Evolutionary conservation across 1,140 invertebrate genomes (phyloP), one percentile per base, ranked within the genome.

Genomic region (Drosophila insularis): DNA sequence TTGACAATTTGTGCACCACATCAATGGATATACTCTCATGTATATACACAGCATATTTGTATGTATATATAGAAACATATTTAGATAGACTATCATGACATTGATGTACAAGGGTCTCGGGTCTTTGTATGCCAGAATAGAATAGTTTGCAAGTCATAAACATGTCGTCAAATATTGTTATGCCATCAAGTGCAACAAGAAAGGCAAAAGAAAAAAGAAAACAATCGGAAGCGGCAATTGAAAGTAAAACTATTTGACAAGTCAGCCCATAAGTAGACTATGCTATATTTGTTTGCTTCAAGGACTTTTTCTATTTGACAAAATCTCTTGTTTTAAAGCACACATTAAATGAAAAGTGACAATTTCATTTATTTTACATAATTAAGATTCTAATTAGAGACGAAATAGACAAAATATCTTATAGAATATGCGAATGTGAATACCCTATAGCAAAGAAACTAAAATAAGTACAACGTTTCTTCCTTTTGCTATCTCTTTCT

Each of bases 221-320:
- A 8, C 4, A 56, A 10, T 4, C 17, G 0, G 7, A 35, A 19
- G 0, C 10, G 17, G 1, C 31, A 35, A 58, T 11, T 58, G 31
- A 32, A 35, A 56, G 6, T 55, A 21, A n/a, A 17, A 32, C n/a
- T 10, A 19, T 35, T n/a, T n/a, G n/a, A 6, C 4, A 4, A 1
- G 4, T 31, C 35, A 31, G 68, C 62, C 43, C 32, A 39, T 35
- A 59, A 64, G 60, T 64, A 70, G 63, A 54, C 68, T 64, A 59
- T 37, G 19, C 23, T 39, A 32, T 11, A 35, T 35, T 5, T 13
- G 14, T 50, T 46, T 40, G 31, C 17, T 21, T 50, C 10, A 50
- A 50, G 8, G 4, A 19, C 3, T 27, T 27, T 27, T 27, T 27
- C 4, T 27, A 27, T 27, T 27, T 27, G 0, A 27, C 4, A 5